Base-by-base conservation (phyloP, 2,113 vertebrate species). In the Tricholaema leucomelas region DNA sequence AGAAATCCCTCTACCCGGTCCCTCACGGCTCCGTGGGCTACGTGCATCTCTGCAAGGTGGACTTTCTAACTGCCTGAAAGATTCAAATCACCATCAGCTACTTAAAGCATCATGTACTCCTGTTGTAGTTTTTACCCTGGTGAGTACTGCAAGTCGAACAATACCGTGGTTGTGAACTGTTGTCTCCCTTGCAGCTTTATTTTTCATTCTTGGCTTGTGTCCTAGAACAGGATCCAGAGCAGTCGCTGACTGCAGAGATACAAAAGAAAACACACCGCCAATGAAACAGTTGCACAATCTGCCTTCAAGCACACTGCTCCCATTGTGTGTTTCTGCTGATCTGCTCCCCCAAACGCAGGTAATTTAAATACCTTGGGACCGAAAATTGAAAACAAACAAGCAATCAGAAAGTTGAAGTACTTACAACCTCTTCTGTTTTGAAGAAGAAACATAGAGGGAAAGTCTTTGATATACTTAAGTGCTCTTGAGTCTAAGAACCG, bases 71-170 rank as follows among this genome's bases (percentile, higher is more conserved):
- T 87, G 85, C 69, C 56, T 87, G 40, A 60, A 85, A 77, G 71
- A 93, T 94, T 92, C 55, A 91, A 89, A 89, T 94, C 91, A 74
- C 23, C 78, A 63, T 87, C 85, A 94, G 69, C 89, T 93, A 28
- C 95, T 91, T 94, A 92, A 76, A 93, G 64, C 60, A 54, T 76
- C 81, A 80, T 94, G 67, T 93, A 89, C 88, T 93, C 64, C 75
- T 74, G 59, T 44, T 85, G 81, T 54, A 81, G 76, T 79, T 35
- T 92, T 93, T 91, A 72, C 42, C 81, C 89, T 16, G 7, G n/a
- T 87, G 93, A 85, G 79, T 80, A 56, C 76, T 95, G 61, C 89
- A 81, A 87, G 81, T 44, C 81, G 81, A 93, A 96, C 94, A 96
- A 89, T 95, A 2, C 58, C 21, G 48, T n/a, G 75, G 81, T 82